Conservation (phyloP, 2,888 invertebrate genomes). For the Ophion ellenae region DNA sequence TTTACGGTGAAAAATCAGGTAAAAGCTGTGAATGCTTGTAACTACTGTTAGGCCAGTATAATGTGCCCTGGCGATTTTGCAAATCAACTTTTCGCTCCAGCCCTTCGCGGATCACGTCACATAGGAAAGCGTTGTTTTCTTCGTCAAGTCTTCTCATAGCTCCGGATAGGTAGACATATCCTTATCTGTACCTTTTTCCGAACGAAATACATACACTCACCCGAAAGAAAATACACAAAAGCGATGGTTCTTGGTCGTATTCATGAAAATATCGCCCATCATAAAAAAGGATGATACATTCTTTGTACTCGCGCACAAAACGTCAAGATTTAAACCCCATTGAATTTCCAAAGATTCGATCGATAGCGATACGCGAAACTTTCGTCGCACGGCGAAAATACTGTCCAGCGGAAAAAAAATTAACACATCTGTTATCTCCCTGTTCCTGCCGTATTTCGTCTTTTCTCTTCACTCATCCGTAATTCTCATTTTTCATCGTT, state of each 20-base stretch:
- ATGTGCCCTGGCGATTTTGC: conserved; percentile 12
- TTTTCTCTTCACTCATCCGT: not conserved
- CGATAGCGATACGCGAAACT: not conserved
- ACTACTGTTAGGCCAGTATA: conserved; percentile 11
- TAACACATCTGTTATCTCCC: not conserved
- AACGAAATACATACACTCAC: not conserved
- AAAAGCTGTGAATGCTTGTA: conserved; percentile 13
- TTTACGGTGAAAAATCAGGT: conserved; percentile 45
- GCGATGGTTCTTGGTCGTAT: not conserved
- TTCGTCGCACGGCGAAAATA: no score
- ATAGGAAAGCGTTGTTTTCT: not conserved
- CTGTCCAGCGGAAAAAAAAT: not conserved
- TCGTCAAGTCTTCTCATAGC: not conserved
- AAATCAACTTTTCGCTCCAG: conserved; percentile 33
- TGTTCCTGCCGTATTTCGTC: not conserved
- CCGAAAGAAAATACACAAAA: no score
- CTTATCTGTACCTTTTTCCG: not conserved
- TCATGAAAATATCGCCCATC: not conserved
- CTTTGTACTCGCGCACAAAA: no score
- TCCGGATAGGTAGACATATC: not conserved
- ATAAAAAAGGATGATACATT: no score
- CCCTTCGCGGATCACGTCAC: conserved; percentile 2
- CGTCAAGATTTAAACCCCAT: no score
- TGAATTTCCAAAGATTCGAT: not conserved
- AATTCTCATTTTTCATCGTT: conserved; percentile 18